Percentiles rank a stretch among this genome's conserved stretches.
These are phyloP conservation scores for Xestia ashworthii DNA, from an alignment of 2,888 invertebrate species.

Conservation along the genomic window DNA sequence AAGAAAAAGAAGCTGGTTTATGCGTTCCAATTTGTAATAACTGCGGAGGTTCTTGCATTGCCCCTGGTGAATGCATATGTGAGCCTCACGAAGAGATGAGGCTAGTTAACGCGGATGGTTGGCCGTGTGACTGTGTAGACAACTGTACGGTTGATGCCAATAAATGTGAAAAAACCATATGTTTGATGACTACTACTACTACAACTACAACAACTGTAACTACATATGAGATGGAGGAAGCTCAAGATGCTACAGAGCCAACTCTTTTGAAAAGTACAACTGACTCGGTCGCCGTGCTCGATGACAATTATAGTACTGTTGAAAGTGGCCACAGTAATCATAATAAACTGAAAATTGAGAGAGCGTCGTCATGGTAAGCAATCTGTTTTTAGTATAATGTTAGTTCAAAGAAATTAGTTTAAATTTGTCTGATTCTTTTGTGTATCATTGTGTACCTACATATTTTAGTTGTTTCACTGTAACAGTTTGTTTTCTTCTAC, in stretches of 20 bases:
- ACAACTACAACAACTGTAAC: constrained; percentile 17
- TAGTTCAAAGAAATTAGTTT: neutral
- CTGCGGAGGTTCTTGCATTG: constrained; percentile 62
- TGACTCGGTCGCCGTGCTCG: neutral
- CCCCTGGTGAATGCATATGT: constrained; percentile 63
- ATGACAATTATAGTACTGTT: neutral
- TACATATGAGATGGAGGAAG: neutral
- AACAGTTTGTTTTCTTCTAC: neutral
- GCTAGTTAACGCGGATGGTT: constrained; percentile 39
- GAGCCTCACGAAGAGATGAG: constrained; percentile 35
- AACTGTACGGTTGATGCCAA: constrained; percentile 38
- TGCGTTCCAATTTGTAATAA: constrained; percentile 62
- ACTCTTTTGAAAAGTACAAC: constrained; percentile 3
- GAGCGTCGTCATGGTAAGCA: constrained; percentile 35
- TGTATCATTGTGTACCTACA: neutral
- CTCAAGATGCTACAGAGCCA: neutral
- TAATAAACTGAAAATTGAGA: constrained; percentile 36
- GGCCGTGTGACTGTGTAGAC: constrained; percentile 54
- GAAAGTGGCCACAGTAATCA: neutral
- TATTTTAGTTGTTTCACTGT: neutral
- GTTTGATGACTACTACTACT: constrained; percentile 34
- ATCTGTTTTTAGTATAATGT: neutral
- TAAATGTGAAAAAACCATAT: constrained; percentile 61
- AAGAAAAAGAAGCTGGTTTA: neutral
- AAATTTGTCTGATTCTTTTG: neutral